These are phyloP conservation scores for Dendrocopos noguchii DNA, from an alignment of 2,113 vertebrate genomes.

Conservation along the genomic window DNA sequence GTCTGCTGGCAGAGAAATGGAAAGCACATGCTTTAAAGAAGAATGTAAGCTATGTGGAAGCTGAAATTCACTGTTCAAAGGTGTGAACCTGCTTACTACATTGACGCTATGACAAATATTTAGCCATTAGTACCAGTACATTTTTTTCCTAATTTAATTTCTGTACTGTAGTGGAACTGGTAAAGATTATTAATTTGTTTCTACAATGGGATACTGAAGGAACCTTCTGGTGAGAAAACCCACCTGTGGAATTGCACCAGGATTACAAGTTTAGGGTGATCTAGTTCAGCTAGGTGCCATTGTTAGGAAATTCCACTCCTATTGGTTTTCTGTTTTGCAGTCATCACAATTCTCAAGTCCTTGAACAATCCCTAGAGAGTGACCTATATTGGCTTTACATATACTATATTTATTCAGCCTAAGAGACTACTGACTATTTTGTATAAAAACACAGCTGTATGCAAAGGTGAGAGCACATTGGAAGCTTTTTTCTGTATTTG, in stretches of 20 bases:
- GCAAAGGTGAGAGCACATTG: background rate
- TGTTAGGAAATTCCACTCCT: background rate
- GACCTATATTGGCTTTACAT: background rate
- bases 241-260: background rate
- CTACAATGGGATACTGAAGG: background rate
- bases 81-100: background rate
- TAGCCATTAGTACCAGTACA: background rate
- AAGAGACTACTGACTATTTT: background rate
- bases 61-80: background rate
- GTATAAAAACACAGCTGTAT: background rate
- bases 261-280: background rate
- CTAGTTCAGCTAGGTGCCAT: background rate
- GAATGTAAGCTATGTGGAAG: background rate
- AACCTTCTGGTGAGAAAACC: background rate
- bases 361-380: background rate
- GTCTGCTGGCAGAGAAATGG: background rate
- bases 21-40: background rate
- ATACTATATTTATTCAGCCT: background rate
- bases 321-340: background rate
- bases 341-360: background rate
- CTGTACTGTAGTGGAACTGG: background rate
- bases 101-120: background rate
- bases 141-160: background rate
- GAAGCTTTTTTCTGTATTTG: background rate
- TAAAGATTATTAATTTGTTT: constrained; percentile 17